Evolutionary conservation across 2,797 vertebrate genomes (phyloP).

Genomic region (Clarias pachynema): DNA sequence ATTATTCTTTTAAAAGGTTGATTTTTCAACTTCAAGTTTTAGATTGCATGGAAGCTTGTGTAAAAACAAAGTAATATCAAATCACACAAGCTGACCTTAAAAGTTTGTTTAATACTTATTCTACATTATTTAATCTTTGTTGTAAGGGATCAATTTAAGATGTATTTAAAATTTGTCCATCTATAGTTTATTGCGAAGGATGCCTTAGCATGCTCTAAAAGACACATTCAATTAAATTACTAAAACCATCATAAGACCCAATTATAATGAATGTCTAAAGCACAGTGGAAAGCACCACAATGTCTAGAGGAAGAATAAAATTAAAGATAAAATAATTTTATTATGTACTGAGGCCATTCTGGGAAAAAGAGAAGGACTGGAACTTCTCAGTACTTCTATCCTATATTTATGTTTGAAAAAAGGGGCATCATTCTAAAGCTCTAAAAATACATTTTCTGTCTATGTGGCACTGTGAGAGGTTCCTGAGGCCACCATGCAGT

Average conservation of each 20-base stretch:
- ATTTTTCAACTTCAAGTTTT: not conserved
- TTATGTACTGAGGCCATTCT: no score
- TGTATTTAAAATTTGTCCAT: not conserved
- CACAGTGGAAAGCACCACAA: not conserved
- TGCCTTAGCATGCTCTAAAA: not conserved
- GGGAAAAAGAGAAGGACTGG: not conserved
- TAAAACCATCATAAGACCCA: not conserved
- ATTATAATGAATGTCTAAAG: not conserved
- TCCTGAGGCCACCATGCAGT: constrained; percentile 28
- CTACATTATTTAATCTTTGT: not conserved
- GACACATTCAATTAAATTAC: not conserved
- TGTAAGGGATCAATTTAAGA: not conserved
- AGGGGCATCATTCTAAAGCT: constrained; percentile 34
- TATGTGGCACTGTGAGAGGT: constrained; percentile 46
- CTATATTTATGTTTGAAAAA: constrained; percentile 56
- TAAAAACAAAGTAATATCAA: not conserved
- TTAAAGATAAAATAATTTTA: no score
- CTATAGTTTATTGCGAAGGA: not conserved
- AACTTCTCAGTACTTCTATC: constrained; percentile 34
- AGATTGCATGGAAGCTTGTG: not conserved
- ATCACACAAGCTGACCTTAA: not conserved
- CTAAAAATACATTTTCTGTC: constrained; percentile 58
- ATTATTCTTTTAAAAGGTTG: not conserved
- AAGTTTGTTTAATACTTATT: not conserved
- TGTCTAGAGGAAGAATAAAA: not conserved